Percentiles rank a stretch among this genome's conserved stretches.
phyloP scores from a whole-genome alignment of 2,888 invertebrate species.

The Erebia epiphron region DNA sequence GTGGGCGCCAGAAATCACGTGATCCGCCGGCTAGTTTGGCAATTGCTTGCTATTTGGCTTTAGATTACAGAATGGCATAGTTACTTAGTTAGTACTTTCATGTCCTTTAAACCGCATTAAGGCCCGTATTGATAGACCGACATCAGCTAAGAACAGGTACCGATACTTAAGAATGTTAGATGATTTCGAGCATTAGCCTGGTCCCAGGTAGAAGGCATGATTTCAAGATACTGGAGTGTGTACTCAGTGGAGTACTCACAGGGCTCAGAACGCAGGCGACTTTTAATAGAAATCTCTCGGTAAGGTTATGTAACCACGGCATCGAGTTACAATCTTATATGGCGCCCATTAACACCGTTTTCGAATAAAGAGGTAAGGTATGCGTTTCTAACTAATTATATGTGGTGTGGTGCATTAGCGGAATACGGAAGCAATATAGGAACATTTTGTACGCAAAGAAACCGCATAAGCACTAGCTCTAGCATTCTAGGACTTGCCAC shows the following conservation, averaged over 20 bases:
- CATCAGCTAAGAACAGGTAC: no score
- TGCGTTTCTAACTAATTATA: slow-evolving; percentile 38
- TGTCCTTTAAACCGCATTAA: no score
- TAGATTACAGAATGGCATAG: no score
- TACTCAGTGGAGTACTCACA: no score
- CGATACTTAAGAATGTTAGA: no score
- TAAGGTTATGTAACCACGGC: slow-evolving; percentile 30
- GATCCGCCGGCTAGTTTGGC: no score
- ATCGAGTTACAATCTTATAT: slow-evolving; percentile 29
- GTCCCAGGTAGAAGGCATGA: no score
- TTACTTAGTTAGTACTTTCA: no score
- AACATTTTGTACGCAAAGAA: slow-evolving; percentile 32
- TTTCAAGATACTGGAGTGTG: neutral
- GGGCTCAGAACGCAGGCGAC: neutral
- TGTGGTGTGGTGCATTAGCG: slow-evolving; percentile 19
- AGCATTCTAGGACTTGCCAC: slow-evolving; percentile 25
- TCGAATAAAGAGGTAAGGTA: slow-evolving; percentile 32
- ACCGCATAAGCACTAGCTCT: slow-evolving; percentile 10
- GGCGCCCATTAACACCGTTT: slow-evolving; percentile 40
- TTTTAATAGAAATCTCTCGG: slow-evolving; percentile 26
- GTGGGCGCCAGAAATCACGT: no score
- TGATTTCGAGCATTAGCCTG: no score
- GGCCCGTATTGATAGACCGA: no score
- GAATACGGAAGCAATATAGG: slow-evolving; percentile 31
- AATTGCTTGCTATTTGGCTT: no score